phyloP scores from a whole-genome alignment of 1,140 invertebrate species.

The Paracyclopina nana region DNA sequence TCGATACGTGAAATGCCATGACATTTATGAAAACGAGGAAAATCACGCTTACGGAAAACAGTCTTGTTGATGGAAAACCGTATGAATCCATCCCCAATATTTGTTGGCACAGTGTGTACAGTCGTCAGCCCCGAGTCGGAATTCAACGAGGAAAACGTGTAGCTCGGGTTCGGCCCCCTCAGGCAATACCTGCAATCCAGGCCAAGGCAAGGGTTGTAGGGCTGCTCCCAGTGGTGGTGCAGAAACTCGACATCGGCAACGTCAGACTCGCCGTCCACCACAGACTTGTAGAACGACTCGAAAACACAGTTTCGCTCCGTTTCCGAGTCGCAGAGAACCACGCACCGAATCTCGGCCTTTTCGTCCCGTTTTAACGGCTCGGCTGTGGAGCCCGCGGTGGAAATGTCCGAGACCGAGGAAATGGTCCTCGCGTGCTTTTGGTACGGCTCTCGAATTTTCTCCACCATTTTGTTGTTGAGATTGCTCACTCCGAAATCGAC shows the following conservation, averaged over 20 bases:
- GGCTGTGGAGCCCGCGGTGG: neutral
- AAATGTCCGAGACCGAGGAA: conserved; percentile 5
- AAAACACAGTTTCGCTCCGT: conserved; percentile 1
- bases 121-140: too few relatives aligned
- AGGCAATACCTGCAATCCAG: neutral
- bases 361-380: neutral
- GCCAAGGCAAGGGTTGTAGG: neutral
- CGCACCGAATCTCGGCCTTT: neutral
- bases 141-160: too few relatives aligned
- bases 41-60: too few relatives aligned
- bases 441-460: neutral
- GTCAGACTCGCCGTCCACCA: neutral
- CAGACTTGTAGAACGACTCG: neutral
- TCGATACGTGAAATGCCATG: too few relatives aligned
- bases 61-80: too few relatives aligned
- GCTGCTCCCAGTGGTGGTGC: conserved; percentile 6
- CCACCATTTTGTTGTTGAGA: neutral
- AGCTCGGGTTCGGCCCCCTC: neutral
- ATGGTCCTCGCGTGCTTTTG: conserved; percentile 1
- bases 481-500: too few relatives aligned
- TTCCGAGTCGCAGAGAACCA: neutral
- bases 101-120: too few relatives aligned
- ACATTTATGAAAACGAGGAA: too few relatives aligned
- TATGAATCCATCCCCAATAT: too few relatives aligned
- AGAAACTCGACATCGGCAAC: neutral